phyloP scores from a whole-genome alignment of 2,113 vertebrate genomes.

The Sinocyclocheilus grahami region DNA sequence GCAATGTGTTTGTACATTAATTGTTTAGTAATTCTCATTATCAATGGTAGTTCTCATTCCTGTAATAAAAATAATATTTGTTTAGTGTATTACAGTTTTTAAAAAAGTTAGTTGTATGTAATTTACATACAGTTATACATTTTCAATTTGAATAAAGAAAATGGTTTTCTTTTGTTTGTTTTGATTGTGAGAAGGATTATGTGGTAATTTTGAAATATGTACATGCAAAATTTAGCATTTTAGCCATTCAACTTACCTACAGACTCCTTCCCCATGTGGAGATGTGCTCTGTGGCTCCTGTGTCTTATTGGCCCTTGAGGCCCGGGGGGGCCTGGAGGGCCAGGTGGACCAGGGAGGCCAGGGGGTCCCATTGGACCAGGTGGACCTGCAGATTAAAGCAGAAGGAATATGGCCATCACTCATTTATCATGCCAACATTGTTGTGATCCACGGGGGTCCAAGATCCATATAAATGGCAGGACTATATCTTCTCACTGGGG shows the following conservation, averaged over 20 bases:
- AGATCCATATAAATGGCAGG: neutral
- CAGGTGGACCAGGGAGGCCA: constrained; percentile 72
- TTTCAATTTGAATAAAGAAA: neutral
- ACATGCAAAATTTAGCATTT: neutral
- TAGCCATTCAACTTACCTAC: constrained; percentile 59
- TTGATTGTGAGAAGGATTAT: neutral
- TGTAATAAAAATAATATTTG: neutral
- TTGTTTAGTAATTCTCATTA: neutral
- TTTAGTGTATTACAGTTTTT: neutral
- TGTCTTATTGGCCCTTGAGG: constrained; percentile 74
- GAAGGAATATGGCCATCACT: neutral
- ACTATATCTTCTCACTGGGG: neutral
- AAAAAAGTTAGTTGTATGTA: neutral
- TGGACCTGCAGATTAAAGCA: constrained; percentile 51
- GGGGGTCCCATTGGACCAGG: constrained; percentile 78
- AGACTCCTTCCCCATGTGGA: constrained; percentile 65
- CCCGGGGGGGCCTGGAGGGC: constrained; percentile 75
- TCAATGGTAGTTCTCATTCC: neutral
- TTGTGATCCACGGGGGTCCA: neutral
- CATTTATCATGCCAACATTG: neutral
- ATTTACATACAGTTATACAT: neutral
- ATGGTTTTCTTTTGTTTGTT: neutral
- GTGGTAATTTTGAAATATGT: neutral
- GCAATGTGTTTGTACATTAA: neutral
- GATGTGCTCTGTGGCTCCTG: constrained; percentile 74